A percentile compares a stretch with the other conserved stretches of the same genome.
These are phyloP conservation scores for Lepus europaeus DNA, from an alignment of 2,113 vertebrate genomes.

Conservation along the genomic window DNA sequence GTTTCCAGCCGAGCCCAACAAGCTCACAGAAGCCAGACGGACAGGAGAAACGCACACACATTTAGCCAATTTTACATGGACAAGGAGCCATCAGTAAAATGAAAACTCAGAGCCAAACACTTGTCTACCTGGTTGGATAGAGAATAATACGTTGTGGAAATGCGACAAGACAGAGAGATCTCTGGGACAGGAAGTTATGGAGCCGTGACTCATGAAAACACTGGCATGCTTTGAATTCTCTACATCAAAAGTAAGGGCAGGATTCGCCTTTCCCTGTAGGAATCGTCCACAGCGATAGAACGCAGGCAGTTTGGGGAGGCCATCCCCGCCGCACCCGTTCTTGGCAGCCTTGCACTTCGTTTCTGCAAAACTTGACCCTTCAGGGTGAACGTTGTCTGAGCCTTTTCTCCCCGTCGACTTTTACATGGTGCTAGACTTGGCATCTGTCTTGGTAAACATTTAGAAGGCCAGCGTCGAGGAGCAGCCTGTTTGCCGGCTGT, in stretches of 20 bases:
- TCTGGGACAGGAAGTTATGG: neutral
- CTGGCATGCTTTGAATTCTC: neutral
- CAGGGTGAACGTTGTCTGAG: neutral
- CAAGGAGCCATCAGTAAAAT: neutral
- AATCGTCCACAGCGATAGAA: rapidly evolving
- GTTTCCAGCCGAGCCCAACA: neutral
- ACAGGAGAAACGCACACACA: neutral
- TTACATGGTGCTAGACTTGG: conserved; percentile 37
- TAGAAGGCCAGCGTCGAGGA: neutral
- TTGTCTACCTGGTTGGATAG: neutral
- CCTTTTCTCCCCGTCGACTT: neutral
- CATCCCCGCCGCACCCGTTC: no score
- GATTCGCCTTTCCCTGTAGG: no score
- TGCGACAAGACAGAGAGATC: neutral
- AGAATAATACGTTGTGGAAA: neutral
- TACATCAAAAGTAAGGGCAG: neutral
- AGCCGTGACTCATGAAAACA: neutral
- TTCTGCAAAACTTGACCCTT: neutral
- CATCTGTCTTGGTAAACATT: conserved; percentile 45
- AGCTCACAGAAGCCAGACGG: no score
- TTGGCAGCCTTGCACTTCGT: neutral
- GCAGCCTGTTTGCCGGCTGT: neutral
- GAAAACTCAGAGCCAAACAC: neutral
- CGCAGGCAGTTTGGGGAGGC: rapidly evolving
- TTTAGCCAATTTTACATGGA: neutral